A percentile compares a stretch with the other conserved stretches of the same genome.
Evolutionary conservation across 2,888 invertebrate genomes (phyloP).

Genomic region (Drosophila pseudotakahashii): DNA sequence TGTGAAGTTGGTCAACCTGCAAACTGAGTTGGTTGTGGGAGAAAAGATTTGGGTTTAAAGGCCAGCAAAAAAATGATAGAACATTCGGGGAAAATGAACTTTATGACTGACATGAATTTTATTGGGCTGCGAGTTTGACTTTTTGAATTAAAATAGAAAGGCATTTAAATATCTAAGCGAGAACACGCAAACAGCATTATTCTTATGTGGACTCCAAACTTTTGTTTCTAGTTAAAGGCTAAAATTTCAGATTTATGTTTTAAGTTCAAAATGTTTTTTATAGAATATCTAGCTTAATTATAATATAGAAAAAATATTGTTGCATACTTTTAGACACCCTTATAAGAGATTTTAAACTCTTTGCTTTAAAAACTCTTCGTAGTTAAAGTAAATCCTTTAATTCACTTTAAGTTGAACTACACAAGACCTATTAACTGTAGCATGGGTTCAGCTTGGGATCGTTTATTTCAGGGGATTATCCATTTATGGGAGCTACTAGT

Average conservation of each 20-base stretch:
- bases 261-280: too few relatives aligned
- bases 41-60: background rate
- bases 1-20: constrained; percentile 17
- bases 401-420: background rate
- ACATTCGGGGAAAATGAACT: background rate
- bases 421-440: background rate
- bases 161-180: background rate
- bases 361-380: too few relatives aligned
- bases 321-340: too few relatives aligned
- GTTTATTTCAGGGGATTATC: constrained; percentile 29
- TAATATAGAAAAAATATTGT: too few relatives aligned
- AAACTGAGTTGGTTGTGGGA: constrained; percentile 5
- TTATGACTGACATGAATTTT: background rate
- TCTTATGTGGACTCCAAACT: background rate
- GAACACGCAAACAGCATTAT: background rate
- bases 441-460: constrained; percentile 1
- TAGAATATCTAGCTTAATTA: too few relatives aligned
- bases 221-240: too few relatives aligned
- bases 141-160: background rate
- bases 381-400: too few relatives aligned
- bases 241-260: too few relatives aligned
- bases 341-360: too few relatives aligned
- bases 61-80: background rate
- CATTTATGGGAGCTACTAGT: constrained; percentile 7
- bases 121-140: background rate